These are phyloP conservation scores for Callinectes sapidus DNA, from an alignment of 2,888 invertebrate species.

Conservation along the genomic window DNA sequence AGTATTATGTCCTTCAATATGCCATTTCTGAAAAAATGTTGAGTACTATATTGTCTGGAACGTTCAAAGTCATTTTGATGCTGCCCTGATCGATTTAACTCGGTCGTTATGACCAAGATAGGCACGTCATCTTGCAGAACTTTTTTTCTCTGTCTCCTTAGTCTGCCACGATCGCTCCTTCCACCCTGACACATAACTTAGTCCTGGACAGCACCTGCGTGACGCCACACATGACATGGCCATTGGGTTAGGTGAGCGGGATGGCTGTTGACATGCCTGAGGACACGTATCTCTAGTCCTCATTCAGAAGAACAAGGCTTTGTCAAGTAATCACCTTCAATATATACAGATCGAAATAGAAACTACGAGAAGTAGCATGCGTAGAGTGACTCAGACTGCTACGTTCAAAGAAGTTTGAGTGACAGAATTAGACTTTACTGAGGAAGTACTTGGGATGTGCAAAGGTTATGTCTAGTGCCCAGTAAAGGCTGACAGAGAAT, in stretches of 20 bases:
- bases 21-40: neutral
- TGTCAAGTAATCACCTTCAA: neutral
- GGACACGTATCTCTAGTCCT: neutral
- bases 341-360: neutral
- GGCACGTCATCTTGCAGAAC: neutral
- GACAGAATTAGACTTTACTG: neutral
- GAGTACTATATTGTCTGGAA: neutral
- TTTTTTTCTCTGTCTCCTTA: neutral
- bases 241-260: conserved; percentile 1
- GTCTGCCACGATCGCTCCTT: neutral
- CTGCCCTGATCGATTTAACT: neutral
- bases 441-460: neutral
- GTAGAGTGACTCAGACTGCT: neutral
- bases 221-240: neutral
- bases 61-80: neutral
- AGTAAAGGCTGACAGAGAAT: neutral
- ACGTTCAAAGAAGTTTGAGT: neutral
- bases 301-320: neutral
- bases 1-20: neutral
- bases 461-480: neutral
- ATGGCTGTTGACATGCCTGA: neutral
- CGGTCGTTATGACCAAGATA: neutral
- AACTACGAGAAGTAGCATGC: neutral
- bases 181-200: neutral
- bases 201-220: neutral